These are phyloP conservation scores for Epinotia ramella DNA, from an alignment of 2,888 invertebrate species.

Conservation along the genomic window DNA sequence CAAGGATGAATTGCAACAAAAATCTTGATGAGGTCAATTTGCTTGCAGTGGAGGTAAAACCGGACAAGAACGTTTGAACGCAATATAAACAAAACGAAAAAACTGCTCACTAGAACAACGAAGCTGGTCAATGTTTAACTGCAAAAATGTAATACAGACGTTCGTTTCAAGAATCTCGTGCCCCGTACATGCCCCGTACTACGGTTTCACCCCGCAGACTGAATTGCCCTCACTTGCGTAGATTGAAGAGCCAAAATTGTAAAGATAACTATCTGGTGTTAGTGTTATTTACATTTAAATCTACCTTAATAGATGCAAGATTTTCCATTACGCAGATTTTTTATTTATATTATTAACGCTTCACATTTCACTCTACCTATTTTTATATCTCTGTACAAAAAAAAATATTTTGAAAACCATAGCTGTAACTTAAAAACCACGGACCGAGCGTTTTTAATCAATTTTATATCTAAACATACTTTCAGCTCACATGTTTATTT, in stretches of 20 bases:
- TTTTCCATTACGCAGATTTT: not conserved
- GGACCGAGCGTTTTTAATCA: no score
- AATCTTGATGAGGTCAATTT: not conserved
- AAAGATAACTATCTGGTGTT: not conserved
- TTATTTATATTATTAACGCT: not conserved
- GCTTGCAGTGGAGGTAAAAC: not conserved
- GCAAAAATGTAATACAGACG: no score
- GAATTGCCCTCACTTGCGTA: not conserved
- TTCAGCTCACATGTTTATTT: slow-evolving; percentile 33
- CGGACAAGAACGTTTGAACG: not conserved
- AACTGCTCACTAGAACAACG: no score
- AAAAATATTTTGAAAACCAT: not conserved
- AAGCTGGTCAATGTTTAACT: no score
- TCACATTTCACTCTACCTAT: not conserved
- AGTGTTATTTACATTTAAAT: not conserved
- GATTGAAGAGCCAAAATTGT: slow-evolving; percentile 3
- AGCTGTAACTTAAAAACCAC: not conserved
- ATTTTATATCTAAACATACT: slow-evolving; percentile 7
- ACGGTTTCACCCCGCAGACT: not conserved
- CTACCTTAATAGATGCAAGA: not conserved
- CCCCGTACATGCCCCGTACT: no score
- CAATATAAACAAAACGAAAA: not conserved
- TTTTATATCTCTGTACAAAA: not conserved
- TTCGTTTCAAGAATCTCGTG: no score
- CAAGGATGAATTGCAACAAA: not conserved